Base-by-base conservation (phyloP, 2,797 vertebrate species). In the Lophotriccus pileatus region DNA sequence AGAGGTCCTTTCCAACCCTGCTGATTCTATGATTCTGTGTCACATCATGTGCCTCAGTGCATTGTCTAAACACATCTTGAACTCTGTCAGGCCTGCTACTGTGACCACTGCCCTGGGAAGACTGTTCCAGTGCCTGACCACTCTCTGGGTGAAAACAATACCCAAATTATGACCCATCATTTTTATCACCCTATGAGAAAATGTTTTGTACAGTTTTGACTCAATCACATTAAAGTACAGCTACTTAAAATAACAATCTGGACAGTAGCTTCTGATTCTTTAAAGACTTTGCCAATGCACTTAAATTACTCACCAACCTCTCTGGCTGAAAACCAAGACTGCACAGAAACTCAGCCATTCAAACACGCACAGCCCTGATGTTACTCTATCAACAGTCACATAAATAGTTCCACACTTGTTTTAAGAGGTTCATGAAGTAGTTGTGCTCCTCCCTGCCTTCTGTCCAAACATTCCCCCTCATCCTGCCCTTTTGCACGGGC, bases 381-480 rank as follows among this genome's bases (percentile, higher is more conserved):
- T 24, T n/a, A 47, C 30, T 55, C 20, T 27, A 2, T 12, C 36
- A 49, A 25, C 36, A 59, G 8, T 36, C 52, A 52, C 0, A 0
- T 14, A 27, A 77, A 81, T 2, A 49, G 21, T n/a, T 69, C 24
- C 8, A 28, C 8, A 46, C 78, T 49, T 60, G 9, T 84, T 63
- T 66, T 78, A 67, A 50, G 3, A 9, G 5, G 6, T 9, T 55
- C 43, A 46, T n/a, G 22, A 30, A 78, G 30, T 44, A 75, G n/a
- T 23, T 79, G 55, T 49, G 28, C 10, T 83, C 59, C 63, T 87
- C 0, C 0, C 39, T 62, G 52, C 43, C 52, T 55, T 53, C 47
- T 32, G 21, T 46, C 39, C 28, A 53, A 34, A 63, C 21, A 10
- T 8, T 60, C 25, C 55, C 17, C 9, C 9, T 55, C 1, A 0